These are phyloP conservation scores for Eriocheir sinensis DNA, from an alignment of 1,140 invertebrate genomes.

Conservation along the genomic window DNA sequence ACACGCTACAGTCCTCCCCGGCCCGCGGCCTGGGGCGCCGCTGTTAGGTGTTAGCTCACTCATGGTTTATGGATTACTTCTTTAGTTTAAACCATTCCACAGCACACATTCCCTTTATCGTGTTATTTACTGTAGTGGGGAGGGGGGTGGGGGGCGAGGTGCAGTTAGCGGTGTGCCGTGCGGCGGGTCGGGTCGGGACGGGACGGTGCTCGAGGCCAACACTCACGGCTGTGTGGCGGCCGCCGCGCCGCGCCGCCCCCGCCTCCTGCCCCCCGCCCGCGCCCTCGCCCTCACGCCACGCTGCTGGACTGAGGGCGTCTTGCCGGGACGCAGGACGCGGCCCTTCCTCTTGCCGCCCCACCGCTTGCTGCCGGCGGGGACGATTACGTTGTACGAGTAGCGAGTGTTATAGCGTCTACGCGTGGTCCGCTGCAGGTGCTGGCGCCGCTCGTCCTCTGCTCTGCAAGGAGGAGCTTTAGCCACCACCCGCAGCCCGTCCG, in stretches of 20 bases:
- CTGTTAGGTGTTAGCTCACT: background rate
- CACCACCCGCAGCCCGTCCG: background rate
- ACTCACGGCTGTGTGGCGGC: background rate
- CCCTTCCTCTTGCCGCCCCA: background rate
- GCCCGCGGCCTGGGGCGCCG: background rate
- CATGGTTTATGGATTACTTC: background rate
- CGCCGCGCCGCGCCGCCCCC: no score
- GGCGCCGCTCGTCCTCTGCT: background rate
- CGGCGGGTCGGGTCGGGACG: background rate
- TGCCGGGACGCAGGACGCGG: background rate
- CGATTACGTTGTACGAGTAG: background rate
- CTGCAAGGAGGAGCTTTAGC: background rate
- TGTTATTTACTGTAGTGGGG: background rate
- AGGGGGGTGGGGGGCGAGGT: background rate
- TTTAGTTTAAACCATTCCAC: background rate
- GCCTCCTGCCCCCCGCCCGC: background rate
- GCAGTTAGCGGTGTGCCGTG: background rate
- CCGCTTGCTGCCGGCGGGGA: background rate
- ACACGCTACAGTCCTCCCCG: background rate
- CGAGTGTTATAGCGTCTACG: background rate
- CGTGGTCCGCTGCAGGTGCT: background rate
- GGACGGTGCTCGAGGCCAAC: conserved; percentile 1
- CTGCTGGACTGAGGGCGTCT: background rate
- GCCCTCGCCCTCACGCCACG: background rate
- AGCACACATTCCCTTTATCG: background rate